Conservation (phyloP, 2,797 vertebrate genomes). For the Mycteria americana region DNA sequence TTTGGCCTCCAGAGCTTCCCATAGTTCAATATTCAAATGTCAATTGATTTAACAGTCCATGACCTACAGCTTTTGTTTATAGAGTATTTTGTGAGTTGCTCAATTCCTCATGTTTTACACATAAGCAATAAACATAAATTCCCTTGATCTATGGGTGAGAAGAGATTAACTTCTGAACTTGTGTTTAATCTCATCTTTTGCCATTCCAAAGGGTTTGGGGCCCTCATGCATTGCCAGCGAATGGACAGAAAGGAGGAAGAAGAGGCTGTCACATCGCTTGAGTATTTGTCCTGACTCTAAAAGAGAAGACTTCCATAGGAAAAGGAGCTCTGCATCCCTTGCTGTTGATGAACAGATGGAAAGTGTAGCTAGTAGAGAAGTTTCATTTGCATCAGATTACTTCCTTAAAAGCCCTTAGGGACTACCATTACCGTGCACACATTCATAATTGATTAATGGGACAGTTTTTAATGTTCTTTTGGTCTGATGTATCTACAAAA, state of each 20-base stretch:
- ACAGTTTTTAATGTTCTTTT: not conserved
- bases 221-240: not conserved
- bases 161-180: not conserved
- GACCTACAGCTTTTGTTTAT: not conserved
- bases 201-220: not conserved
- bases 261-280: fast-evolving
- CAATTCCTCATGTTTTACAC: not conserved
- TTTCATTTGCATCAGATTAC: not conserved
- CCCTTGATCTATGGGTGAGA: not conserved
- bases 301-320: not conserved
- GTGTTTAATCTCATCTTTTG: not conserved
- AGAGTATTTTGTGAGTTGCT: not conserved
- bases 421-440: not conserved
- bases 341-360: not conserved
- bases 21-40: not conserved
- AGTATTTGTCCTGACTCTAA: not conserved
- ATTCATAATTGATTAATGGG: not conserved
- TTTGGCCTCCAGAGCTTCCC: not conserved
- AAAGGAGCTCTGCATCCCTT: not conserved
- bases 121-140: not conserved
- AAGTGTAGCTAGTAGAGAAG: not conserved
- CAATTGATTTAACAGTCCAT: not conserved
- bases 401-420: not conserved
- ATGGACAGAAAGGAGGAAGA: not conserved
- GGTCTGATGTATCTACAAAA: not conserved